Base-by-base conservation (phyloP, 2,113 vertebrate species). In the Stomatorhinus ivindoensis region DNA sequence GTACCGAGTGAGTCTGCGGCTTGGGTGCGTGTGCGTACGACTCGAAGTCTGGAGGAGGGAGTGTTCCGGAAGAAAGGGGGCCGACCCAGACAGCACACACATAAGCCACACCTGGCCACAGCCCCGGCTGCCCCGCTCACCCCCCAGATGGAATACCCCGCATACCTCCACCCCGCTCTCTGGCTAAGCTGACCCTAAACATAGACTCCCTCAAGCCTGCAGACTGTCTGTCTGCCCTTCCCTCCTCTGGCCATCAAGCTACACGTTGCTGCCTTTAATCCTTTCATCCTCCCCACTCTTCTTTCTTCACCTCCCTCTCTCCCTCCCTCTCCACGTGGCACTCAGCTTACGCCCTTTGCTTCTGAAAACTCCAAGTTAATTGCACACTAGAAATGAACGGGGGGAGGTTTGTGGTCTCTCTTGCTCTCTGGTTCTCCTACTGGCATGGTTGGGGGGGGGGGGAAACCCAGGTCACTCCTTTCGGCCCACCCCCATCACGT, bases 41-140 rank as follows among this genome's bases (percentile, higher is more conserved):
- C 89, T 53, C 91, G 86, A 87, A 58, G 65, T 89, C 90, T 92
- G 90, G 61, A 87, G 51, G 76, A 82, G 24, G 84, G 90, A 87
- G 51, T 27, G 88, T 89, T 55, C 76, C 84, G 89, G 80, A 91
- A 91, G 90, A 84, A 82, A 69, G 21, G 46, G 89, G 92, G 93
- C 89, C 92, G 93, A 93, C 91, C 90, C 91, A 93, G 93, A 94
- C 91, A 92, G 69, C 89, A 82, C 89, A 90, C 86, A 85, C 69
- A 89, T 88, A 89, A 50, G 89, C 88, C 90, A 80, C 93, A 95
- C 95, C 94, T 95, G 95, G 92, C 53, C 90, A 58, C 89, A 91
- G 91, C 90, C 89, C 90, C 46, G 92, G 87, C 61, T 8, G 88
- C 35, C 73, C 50, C 53, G 24, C 39, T 51, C 19, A 0, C 24